Evolutionary conservation across 2,113 vertebrate species (phyloP), one percentile per base, ranked within the genome.

Genomic region (Callopanchax toddi): DNA sequence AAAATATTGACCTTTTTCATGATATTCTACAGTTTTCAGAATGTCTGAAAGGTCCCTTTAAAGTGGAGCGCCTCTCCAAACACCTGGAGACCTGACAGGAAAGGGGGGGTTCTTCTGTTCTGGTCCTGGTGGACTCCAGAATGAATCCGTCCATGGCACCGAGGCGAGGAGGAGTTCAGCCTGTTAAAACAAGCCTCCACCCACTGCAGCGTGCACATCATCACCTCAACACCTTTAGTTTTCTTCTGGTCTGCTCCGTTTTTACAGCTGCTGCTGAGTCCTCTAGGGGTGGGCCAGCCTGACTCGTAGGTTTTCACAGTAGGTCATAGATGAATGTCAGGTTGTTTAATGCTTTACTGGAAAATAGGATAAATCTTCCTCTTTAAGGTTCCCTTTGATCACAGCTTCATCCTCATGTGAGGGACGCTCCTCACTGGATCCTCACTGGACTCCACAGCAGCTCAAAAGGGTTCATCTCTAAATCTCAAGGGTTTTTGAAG

Each of bases 1-100:
- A n/a, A n/a, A n/a, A n/a, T n/a, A n/a, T n/a, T n/a, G n/a, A n/a
- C n/a, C n/a, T n/a, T n/a, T n/a, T n/a, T n/a, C n/a, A n/a, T n/a
- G n/a, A n/a, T n/a, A n/a, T n/a, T n/a, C n/a, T n/a, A n/a, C n/a
- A n/a, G n/a, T n/a, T n/a, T n/a, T n/a, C n/a, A n/a, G n/a, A n/a
- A n/a, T n/a, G 26, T 23, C 44, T 49, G 70, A 48, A 40, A 54
- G 62, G 21, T 60, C 52, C 77, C 61, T 67, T 16, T 69, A 26
- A 26, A 6, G 26, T 42, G 39, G 3, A 15, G 0, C 25, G 13
- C 45, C 18, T 59, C 22, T 67, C 25, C 22, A 3, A 32, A 42
- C 74, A 79, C 61, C 69, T 70, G 67, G 48, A 22, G 39, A 55
- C 62, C n/a, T 7, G 21, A 23, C 46, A 71, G 76, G 81, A 87